These are phyloP conservation scores for Calcarius lapponicus DNA, from an alignment of 2,797 vertebrate species.

Conservation along the genomic window DNA sequence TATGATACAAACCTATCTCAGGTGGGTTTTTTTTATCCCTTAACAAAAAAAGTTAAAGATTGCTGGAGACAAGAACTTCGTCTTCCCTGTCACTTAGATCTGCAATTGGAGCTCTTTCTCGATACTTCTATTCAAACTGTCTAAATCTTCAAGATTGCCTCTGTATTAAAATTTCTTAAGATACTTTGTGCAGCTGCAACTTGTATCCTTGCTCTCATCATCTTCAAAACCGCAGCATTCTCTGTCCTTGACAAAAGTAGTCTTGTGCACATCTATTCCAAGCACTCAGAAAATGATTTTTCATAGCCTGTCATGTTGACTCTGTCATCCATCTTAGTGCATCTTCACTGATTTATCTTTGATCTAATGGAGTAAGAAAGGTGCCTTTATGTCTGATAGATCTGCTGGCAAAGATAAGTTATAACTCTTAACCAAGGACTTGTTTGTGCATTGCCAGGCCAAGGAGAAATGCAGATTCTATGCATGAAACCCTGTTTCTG, in stretches of 20 bases:
- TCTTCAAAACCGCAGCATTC: neutral
- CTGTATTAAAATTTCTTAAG: constrained; percentile 42
- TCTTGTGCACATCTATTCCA: constrained; percentile 35
- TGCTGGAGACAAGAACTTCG: neutral
- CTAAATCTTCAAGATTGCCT: constrained; percentile 46
- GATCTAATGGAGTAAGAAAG: constrained; percentile 32
- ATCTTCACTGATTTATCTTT: constrained; percentile 30
- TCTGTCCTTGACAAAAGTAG: constrained; percentile 50
- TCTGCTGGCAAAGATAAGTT: neutral
- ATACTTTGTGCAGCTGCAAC: constrained; percentile 18
- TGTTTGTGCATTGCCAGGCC: neutral
- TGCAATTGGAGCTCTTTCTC: constrained; percentile 40
- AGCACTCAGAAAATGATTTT: constrained; percentile 55
- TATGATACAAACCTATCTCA: neutral
- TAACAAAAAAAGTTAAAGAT: neutral
- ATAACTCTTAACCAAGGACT: neutral
- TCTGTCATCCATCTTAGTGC: constrained; percentile 19
- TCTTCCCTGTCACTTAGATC: constrained; percentile 30
- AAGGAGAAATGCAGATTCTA: neutral
- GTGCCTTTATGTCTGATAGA: neutral
- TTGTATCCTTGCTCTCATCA: constrained; percentile 23
- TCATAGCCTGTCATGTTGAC: constrained; percentile 33
- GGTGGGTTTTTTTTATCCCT: neutral
- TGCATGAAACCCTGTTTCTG: neutral
- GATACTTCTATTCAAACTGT: constrained; percentile 44